Evolutionary conservation across 1,140 invertebrate genomes (phyloP).

Genomic region (Pseudomyrmex flavicornis): DNA sequence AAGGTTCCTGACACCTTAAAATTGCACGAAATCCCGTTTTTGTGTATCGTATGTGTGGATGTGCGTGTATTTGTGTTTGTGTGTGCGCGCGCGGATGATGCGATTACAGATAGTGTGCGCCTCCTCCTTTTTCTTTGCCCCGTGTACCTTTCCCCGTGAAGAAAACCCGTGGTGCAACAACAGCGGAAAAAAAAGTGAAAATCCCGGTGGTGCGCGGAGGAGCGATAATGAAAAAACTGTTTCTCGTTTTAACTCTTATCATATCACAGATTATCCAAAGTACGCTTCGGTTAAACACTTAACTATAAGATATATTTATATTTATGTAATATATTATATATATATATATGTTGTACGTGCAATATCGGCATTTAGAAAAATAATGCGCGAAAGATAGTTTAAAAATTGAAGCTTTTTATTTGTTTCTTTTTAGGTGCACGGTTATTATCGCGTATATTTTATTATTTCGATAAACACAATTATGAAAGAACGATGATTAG

Average conservation of each 20-base stretch:
- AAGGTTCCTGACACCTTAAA: constrained; percentile 66
- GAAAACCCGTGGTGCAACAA: constrained; percentile 60
- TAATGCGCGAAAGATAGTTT: too few species aligned
- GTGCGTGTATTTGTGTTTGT: neutral
- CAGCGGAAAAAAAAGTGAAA: constrained; percentile 60
- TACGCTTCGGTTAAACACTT: constrained; percentile 71
- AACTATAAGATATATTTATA: neutral
- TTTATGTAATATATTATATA: neutral
- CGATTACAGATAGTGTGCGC: constrained; percentile 23
- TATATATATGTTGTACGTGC: neutral
- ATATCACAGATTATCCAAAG: constrained; percentile 85
- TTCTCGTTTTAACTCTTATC: constrained; percentile 71
- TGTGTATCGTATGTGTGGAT: constrained; percentile 51
- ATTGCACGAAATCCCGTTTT: constrained; percentile 77
- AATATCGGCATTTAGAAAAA: neutral
- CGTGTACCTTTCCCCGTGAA: constrained; percentile 31
- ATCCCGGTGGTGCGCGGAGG: constrained; percentile 54
- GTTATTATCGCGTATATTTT: too few species aligned
- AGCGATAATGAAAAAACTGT: constrained; percentile 47
- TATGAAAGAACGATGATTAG: too few species aligned
- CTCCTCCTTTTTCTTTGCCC: neutral
- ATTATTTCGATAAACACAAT: too few species aligned
- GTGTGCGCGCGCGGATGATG: neutral
- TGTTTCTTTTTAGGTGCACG: too few species aligned
- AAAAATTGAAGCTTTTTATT: too few species aligned